These are phyloP conservation scores for Diplogasteroides magnus DNA, from an alignment of 1,140 invertebrate genomes.

Conservation along the genomic window DNA sequence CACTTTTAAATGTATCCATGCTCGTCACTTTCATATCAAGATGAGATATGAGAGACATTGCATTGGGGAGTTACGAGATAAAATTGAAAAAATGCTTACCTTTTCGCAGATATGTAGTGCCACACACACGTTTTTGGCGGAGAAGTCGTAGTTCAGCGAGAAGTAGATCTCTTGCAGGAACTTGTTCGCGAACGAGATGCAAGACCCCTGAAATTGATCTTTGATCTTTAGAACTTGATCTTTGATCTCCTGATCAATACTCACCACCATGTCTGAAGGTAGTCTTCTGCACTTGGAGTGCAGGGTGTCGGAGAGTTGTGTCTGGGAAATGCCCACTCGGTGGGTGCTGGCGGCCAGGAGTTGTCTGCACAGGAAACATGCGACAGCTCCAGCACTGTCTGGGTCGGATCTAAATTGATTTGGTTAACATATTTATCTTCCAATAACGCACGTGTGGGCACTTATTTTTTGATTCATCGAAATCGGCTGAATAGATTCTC, in stretches of 20 bases:
- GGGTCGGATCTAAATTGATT: slow-evolving; percentile 1
- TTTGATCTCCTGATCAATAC: slow-evolving; percentile 3
- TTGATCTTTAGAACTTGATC: slow-evolving; percentile 3
- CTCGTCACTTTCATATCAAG: neutral
- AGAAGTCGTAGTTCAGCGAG: slow-evolving; percentile 35
- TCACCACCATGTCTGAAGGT: slow-evolving; percentile 30
- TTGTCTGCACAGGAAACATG: slow-evolving; percentile 38
- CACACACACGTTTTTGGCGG: slow-evolving; percentile 33
- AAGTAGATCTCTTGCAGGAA: slow-evolving; percentile 37
- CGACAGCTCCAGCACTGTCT: slow-evolving; percentile 26
- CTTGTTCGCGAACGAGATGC: slow-evolving; percentile 32
- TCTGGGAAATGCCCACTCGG: slow-evolving; percentile 35
- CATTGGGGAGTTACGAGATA: neutral
- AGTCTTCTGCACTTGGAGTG: slow-evolving; percentile 31
- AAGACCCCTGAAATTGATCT: slow-evolving; percentile 30
- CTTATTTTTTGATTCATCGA: too few species aligned
- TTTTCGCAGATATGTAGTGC: slow-evolving; percentile 34
- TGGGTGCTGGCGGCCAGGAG: slow-evolving; percentile 32
- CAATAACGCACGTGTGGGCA: too few species aligned
- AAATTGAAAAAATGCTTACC: slow-evolving; percentile 27
- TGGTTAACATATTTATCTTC: too few species aligned
- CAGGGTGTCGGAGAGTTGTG: slow-evolving; percentile 26
- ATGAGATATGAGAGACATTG: neutral
- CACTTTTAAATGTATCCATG: neutral
- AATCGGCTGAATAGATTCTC: too few species aligned